These are phyloP conservation scores for Mus minutoides DNA, from an alignment of 2,797 vertebrate species.

Conservation along the genomic window DNA sequence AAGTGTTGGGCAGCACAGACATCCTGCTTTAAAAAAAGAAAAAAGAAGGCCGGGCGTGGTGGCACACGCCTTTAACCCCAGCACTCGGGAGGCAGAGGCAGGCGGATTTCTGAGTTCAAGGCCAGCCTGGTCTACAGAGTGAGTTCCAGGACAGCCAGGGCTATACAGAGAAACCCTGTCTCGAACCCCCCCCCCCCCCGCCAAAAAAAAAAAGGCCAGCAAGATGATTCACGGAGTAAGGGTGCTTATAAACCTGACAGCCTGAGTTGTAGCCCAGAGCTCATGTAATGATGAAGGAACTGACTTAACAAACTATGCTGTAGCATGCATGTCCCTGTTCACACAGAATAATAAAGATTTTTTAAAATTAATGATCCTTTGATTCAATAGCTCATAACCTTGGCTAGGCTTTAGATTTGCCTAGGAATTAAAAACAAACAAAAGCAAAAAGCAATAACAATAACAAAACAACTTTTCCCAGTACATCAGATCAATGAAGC, in stretches of 20 bases:
- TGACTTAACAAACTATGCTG: background rate
- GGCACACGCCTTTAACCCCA: too few relatives aligned
- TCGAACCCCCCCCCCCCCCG: too few relatives aligned
- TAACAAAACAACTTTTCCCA: background rate
- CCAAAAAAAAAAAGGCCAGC: background rate
- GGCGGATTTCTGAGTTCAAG: too few relatives aligned
- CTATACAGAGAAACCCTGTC: too few relatives aligned
- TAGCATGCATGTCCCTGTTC: background rate
- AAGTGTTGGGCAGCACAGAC: background rate
- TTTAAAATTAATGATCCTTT: background rate
- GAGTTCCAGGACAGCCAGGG: too few relatives aligned
- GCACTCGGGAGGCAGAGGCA: too few relatives aligned
- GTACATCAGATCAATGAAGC: background rate
- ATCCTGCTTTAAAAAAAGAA: background rate
- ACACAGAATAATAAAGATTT: background rate
- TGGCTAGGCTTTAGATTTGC: background rate
- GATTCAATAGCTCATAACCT: background rate
- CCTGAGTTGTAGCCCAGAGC: background rate
- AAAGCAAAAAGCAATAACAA: background rate
- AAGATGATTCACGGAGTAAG: background rate
- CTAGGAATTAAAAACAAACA: slow-evolving; percentile 7
- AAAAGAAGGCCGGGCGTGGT: too few relatives aligned
- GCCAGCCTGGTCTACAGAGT: too few relatives aligned
- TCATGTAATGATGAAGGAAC: background rate
- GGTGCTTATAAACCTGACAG: background rate